Conservation (phyloP, 2,113 vertebrate species). For the Nestor notabilis region DNA sequence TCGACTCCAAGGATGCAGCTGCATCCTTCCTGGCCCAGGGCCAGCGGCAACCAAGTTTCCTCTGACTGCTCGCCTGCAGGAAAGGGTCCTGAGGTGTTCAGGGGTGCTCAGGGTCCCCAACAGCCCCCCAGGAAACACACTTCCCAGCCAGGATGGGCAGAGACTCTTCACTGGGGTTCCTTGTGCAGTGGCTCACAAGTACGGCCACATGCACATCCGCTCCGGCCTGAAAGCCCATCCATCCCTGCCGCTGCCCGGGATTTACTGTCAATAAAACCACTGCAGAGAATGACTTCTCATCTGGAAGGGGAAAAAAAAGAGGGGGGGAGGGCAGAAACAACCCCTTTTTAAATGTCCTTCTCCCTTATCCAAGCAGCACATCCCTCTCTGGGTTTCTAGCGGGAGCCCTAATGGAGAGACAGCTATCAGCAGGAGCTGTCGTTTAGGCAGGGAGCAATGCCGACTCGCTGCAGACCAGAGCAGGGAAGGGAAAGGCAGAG, state of each 20-base stretch:
- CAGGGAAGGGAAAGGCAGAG: background rate
- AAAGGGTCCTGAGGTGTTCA: background rate
- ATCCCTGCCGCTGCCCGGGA: background rate
- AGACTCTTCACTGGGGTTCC: background rate
- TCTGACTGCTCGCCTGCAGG: background rate
- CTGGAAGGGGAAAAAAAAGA: background rate
- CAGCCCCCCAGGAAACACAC: fast-evolving
- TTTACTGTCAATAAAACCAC: conserved; percentile 4
- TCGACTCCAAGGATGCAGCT: conserved; percentile 56
- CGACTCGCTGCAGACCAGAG: background rate
- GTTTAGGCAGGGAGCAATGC: background rate
- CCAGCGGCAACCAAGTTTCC: conserved; percentile 14
- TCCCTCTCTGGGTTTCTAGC: background rate
- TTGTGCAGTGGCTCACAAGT: fast-evolving
- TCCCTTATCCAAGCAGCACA: background rate
- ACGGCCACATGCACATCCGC: fast-evolving
- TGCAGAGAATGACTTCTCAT: background rate
- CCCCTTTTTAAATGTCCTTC: background rate
- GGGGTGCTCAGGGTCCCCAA: too few species aligned
- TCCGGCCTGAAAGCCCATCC: background rate
- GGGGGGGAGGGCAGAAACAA: fast-evolving
- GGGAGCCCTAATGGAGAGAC: background rate
- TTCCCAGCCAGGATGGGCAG: background rate
- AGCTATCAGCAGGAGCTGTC: background rate
- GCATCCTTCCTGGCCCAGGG: background rate